phyloP scores from a whole-genome alignment of 2,888 invertebrate species.

The Mythimna loreyi region DNA sequence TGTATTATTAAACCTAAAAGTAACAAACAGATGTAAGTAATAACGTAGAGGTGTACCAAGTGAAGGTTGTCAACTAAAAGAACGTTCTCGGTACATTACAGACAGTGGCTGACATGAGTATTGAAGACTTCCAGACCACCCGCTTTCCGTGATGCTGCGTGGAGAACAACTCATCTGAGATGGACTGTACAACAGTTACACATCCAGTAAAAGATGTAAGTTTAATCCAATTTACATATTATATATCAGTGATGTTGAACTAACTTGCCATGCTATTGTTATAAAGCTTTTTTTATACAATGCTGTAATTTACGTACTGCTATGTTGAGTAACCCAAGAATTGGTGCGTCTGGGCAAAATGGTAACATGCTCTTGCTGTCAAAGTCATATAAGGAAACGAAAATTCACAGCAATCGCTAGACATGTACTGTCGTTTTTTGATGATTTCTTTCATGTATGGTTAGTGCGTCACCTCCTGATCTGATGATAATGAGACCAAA shows the following conservation, averaged over 20 bases:
- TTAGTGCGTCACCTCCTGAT: too few species aligned
- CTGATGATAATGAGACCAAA: too few species aligned
- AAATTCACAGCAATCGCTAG: too few species aligned
- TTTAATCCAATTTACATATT: background rate
- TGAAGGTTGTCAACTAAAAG: background rate
- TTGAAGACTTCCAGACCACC: background rate
- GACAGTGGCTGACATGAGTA: background rate
- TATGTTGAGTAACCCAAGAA: too few species aligned
- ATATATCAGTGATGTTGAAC: background rate
- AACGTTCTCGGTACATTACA: background rate
- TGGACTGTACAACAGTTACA: background rate
- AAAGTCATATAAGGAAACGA: too few species aligned
- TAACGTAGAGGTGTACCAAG: background rate
- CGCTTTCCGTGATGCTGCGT: background rate
- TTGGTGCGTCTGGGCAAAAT: too few species aligned
- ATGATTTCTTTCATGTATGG: too few species aligned
- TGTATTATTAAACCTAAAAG: background rate
- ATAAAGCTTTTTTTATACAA: too few species aligned
- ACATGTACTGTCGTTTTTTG: too few species aligned
- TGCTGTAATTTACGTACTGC: too few species aligned
- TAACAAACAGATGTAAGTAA: background rate
- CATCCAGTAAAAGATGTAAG: background rate
- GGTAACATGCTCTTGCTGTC: too few species aligned
- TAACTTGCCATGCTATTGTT: too few species aligned
- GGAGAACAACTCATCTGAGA: background rate